Evolutionary conservation across 2,113 vertebrate species (phyloP).

Genomic region (Thalassoma bifasciatum): DNA sequence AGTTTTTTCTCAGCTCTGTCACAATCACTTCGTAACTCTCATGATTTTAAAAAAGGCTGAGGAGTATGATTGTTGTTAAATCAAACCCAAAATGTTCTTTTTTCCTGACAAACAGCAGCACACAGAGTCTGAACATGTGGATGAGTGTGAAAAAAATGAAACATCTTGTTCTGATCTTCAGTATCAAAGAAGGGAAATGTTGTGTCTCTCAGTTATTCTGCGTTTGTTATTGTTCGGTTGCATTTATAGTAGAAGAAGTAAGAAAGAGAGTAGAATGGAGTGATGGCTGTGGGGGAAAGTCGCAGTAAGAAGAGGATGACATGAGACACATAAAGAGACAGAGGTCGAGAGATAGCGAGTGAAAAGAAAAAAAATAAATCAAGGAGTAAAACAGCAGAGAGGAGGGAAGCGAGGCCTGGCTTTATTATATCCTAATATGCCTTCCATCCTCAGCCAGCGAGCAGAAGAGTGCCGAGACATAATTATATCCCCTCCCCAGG

Average conservation of each 20-base stretch:
- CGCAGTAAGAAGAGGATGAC: slow-evolving; percentile 30
- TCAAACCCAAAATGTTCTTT: not conserved
- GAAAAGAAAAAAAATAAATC: slow-evolving; percentile 56
- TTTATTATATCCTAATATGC: slow-evolving; percentile 85
- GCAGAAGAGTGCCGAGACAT: slow-evolving; percentile 84
- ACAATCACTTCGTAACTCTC: not conserved
- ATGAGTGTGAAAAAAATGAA: not conserved
- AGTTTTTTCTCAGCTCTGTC: not conserved
- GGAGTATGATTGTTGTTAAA: not conserved
- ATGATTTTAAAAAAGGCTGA: not conserved
- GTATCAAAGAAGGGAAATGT: not conserved
- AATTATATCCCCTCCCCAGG: slow-evolving; percentile 87
- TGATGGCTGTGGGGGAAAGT: slow-evolving; percentile 11
- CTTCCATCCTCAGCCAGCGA: slow-evolving; percentile 78
- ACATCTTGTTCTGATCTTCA: not conserved
- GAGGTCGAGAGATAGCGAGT: slow-evolving; percentile 33
- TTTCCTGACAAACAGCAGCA: not conserved
- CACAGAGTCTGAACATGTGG: too few relatives aligned
- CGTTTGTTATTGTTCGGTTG: not conserved
- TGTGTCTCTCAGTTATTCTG: not conserved
- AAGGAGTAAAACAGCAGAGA: slow-evolving; percentile 26
- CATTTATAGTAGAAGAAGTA: not conserved
- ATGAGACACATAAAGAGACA: slow-evolving; percentile 35
- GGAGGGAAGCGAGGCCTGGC: slow-evolving; percentile 65
- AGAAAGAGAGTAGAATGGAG: not conserved